Base-by-base conservation (phyloP, 2,113 vertebrate genomes). In the Colaptes auratus region DNA sequence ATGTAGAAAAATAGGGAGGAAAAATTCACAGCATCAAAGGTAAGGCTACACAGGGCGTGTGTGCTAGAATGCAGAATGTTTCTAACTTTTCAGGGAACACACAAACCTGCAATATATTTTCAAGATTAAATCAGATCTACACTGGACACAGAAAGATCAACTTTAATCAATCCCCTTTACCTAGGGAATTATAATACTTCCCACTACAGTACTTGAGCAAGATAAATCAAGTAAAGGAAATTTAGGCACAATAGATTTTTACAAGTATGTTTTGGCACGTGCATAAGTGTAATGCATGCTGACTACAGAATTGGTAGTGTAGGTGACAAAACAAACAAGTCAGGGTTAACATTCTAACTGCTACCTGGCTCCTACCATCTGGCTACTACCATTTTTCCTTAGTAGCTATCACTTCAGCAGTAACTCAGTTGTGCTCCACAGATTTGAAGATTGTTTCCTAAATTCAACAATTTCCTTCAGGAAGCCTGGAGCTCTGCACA, bases 21-120 rank as follows among this genome's bases (percentile, higher is more conserved):
- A 58, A 73, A 76, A 44, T 33, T 15, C 0, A 0, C 1, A 53
- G 30, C 0, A 1, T 48, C 2, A 1, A 90, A n/a, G 5, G 30
- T 31, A 70, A 81, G 25, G 30, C 33, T 59, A 7, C 10, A 24
- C 24, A 61, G 12, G 18, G 35, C 20, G 82, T 28, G 25, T 65
- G 65, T 91, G 31, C 44, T n/a, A 71, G 19, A 65, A 84, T 23
- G 25, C 16, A 79, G 31, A 23, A 66, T n/a, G 27, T 27, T 78
- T 69, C 60, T 83, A 71, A 74, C 6, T 21, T 82, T 75, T 67
- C 52, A 73, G 85, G 35, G 15, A 10, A 7, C 5, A 6, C 21
- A 65, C 9, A 61, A 86, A 80, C 12, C 31, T 70, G 11, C 12
- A 73, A 39, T 27, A n/a, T n/a, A 55, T 70, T 88, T 74, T 80